Evolutionary conservation across 2,888 invertebrate species (phyloP), one percentile per base, ranked within the genome.

Genomic region (Sinotaia quadrata): DNA sequence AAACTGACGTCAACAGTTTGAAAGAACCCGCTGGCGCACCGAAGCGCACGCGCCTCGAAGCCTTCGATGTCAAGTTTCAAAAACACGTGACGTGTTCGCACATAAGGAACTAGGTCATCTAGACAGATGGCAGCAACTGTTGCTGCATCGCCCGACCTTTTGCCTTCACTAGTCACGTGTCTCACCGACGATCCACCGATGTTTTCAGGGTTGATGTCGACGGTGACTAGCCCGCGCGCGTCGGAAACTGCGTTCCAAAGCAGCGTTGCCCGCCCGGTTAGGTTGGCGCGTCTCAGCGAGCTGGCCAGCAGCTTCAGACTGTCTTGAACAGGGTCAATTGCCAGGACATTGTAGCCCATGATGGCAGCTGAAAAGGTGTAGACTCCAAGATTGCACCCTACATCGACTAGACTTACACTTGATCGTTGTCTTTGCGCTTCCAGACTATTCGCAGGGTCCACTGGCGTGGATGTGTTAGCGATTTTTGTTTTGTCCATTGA

Each of bases 61-160:
- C 82, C 81, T 66, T 84, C 82, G 27, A 81, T 78, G 68, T 84
- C 84, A 72, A 84, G 77, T 71, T 84, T 84, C 2, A 84, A 73
- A 56, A 81, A 78, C 21, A 81, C 75, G 18, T 74, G 71, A 18
- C 67, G 66, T 4, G 69, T 33, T 44, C 63, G 66, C 10, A 79
- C 63, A 4, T 77, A 49, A 5, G 62, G 67, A 8, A 76, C 36
- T 24, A 83, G 60, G 67, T 83, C 81, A 44, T 80, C 78, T 51
- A 83, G 56, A 8, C 73, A 65, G 18, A 83, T 73, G 12, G 80
- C 75, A 58, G 78, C 66, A 12, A 77, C 75, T 10, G 37, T 56
- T 27, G 56, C 12, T 4, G 27, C 18, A 18, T 18, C 27, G 2
- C 15, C 15, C 1, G 47, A 47, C 21, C 24, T 1, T 12, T 18